Percentiles rank a stretch among this genome's conserved stretches.
phyloP scores from a whole-genome alignment of 2,888 invertebrate genomes.

The Lottia scabra region DNA sequence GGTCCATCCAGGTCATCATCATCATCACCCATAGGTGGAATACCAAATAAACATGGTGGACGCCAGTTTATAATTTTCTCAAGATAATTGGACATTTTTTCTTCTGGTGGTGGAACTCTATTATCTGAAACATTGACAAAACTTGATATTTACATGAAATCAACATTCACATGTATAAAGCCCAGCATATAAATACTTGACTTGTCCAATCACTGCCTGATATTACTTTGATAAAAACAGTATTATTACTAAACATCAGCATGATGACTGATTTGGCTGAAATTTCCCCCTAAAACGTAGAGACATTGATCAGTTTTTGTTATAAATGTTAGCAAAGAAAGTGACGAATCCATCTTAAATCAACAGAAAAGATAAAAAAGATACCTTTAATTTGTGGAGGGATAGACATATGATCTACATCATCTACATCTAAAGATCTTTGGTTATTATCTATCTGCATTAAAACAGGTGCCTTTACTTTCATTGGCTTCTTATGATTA shows the following conservation, averaged over 20 bases:
- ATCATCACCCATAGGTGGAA: conserved; percentile 36
- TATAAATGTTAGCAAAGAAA: too few relatives aligned
- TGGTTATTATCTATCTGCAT: not conserved
- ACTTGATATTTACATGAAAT: too few relatives aligned
- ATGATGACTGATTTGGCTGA: too few relatives aligned
- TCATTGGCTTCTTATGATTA: not conserved
- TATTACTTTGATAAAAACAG: too few relatives aligned
- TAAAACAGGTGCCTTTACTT: not conserved
- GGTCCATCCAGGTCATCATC: conserved; percentile 32
- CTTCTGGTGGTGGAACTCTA: conserved; percentile 42
- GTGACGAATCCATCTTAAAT: too few relatives aligned
- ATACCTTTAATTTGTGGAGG: not conserved
- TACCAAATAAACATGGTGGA: conserved; percentile 48
- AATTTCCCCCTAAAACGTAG: too few relatives aligned
- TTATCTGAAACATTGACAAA: conserved; percentile 29
- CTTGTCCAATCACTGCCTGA: too few relatives aligned
- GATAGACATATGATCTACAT: not conserved
- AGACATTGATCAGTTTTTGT: too few relatives aligned
- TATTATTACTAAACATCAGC: too few relatives aligned
- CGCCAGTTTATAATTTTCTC: conserved; percentile 48
- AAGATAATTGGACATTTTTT: conserved; percentile 46
- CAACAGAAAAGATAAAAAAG: too few relatives aligned
- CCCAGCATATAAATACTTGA: too few relatives aligned
- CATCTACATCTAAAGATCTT: not conserved
- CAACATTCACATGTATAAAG: too few relatives aligned